Percentiles rank a stretch among this genome's conserved stretches.
phyloP scores from a whole-genome alignment of 2,888 invertebrate genomes.

The Synanthedon formicaeformis region DNA sequence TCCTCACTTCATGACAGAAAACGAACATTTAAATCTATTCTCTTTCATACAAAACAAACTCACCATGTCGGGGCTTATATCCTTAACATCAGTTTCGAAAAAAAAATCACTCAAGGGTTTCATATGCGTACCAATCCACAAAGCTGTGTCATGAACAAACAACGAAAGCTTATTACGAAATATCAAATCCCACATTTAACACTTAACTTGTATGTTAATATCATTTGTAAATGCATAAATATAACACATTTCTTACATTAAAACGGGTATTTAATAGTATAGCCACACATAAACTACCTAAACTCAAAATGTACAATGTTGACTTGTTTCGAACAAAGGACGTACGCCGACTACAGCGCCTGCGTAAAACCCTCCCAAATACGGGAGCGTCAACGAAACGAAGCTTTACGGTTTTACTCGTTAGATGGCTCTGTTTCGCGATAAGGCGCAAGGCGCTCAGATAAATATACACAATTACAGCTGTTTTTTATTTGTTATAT shows the following conservation, averaged over 20 bases:
- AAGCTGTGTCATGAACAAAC: conserved; percentile 53
- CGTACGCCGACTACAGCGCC: conserved; percentile 66
- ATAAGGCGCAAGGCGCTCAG: conserved; percentile 7
- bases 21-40: conserved; percentile 22
- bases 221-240: conserved; percentile 13
- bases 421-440: conserved; percentile 46
- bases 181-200: conserved; percentile 32
- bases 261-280: conserved; percentile 26
- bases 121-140: conserved; percentile 70
- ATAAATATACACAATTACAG: too few species aligned
- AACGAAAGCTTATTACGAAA: conserved; percentile 40
- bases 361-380: conserved; percentile 54
- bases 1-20: conserved; percentile 56
- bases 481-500: too few species aligned
- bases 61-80: conserved; percentile 87
- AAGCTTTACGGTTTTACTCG: conserved; percentile 17
- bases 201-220: conserved; percentile 11
- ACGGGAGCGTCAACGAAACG: conserved; percentile 46
- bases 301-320: conserved; percentile 61
- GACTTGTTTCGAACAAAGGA: conserved; percentile 71
- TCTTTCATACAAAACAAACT: conserved; percentile 40
- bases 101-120: conserved; percentile 78
- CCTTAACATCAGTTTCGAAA: conserved; percentile 80
- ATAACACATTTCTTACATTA: conserved; percentile 43
- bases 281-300: conserved; percentile 46